Conservation (phyloP, 35 echinoderm and acorn worm genomes). For the Patiria miniata region DNA sequence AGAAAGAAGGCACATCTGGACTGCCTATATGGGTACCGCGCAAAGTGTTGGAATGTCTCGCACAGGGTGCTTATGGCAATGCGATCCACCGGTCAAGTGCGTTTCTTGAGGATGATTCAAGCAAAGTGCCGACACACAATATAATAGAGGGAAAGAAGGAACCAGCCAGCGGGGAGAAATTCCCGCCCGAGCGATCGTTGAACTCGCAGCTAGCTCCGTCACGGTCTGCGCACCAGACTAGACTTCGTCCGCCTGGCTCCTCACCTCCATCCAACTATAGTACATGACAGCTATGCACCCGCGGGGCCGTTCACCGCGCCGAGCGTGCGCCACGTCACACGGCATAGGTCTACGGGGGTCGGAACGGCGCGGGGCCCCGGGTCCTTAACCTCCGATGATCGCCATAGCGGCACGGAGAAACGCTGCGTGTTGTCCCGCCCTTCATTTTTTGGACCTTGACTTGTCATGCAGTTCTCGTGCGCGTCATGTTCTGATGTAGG, state of each 20-base stretch:
- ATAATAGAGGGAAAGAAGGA: too few relatives aligned
- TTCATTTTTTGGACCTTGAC: not conserved
- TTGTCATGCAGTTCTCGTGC: not conserved
- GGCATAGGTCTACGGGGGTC: not conserved
- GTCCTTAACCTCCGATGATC: conserved; percentile 19
- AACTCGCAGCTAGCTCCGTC: not conserved
- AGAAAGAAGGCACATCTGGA: too few relatives aligned
- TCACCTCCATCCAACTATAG: not conserved
- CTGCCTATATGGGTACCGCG: not conserved
- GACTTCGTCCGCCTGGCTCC: not conserved
- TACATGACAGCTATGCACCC: not conserved
- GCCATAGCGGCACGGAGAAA: not conserved
- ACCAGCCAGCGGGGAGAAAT: not conserved
- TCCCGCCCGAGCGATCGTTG: not conserved
- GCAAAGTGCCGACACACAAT: not conserved
- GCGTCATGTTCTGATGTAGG: not conserved
- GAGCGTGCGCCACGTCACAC: not conserved
- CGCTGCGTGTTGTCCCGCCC: not conserved
- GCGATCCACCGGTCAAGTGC: too few relatives aligned
- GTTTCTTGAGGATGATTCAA: too few relatives aligned
- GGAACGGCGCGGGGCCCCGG: not conserved
- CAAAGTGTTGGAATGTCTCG: not conserved
- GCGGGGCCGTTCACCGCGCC: not conserved
- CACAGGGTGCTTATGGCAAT: not conserved
- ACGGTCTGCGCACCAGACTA: not conserved